Evolutionary conservation across 2,888 invertebrate species (phyloP).

Genomic region (Melanchra persicariae): DNA sequence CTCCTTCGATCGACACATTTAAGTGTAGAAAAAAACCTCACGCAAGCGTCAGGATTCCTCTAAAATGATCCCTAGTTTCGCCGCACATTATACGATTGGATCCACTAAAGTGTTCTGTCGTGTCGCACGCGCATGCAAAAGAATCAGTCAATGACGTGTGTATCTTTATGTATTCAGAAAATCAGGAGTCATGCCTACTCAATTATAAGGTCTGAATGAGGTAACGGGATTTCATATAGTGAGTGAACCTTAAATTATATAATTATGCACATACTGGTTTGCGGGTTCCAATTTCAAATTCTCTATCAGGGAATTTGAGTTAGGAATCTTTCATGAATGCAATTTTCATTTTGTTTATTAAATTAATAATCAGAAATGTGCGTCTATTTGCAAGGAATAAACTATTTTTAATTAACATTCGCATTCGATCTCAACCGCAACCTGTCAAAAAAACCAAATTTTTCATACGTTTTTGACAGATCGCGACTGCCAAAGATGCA

Average conservation of each 20-base stretch:
- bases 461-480: no score
- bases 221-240: conserved; percentile 32
- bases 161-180: conserved; percentile 18
- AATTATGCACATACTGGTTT: background rate
- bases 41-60: conserved; percentile 40
- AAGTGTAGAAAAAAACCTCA: background rate
- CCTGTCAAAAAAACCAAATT: no score
- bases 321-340: no score
- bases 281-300: no score
- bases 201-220: conserved; percentile 18
- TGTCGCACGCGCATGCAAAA: conserved; percentile 22
- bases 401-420: no score
- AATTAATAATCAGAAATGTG: no score
- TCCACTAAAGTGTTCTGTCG: conserved; percentile 46
- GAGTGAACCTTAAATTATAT: background rate
- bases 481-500: no score
- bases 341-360: no score
- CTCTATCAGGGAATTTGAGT: no score
- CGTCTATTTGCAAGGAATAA: no score
- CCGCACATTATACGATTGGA: conserved; percentile 34
- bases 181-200: conserved; percentile 32
- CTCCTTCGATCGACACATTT: background rate
- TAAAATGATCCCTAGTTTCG: conserved; percentile 40
- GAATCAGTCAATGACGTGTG: conserved; percentile 10
- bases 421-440: no score